Base-by-base conservation (phyloP, 2,113 vertebrate species). In the Dinomys branickii region DNA sequence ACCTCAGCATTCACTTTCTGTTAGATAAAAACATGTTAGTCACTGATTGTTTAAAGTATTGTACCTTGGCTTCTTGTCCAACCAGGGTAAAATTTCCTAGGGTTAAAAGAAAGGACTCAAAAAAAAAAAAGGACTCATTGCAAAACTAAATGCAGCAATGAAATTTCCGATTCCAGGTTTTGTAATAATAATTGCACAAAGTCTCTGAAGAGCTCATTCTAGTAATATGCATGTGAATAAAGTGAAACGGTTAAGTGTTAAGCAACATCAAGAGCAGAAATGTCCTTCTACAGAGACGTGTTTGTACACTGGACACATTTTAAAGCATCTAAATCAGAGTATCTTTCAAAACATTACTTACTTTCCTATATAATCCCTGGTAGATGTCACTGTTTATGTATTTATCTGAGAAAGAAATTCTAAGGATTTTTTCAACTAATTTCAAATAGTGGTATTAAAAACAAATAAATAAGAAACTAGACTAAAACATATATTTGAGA, bases 1-100 rank as follows among this genome's bases (percentile, higher is more conserved):
- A 99, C 99, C 98, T 99, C 99, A 98, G 99, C 99, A 95, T 99
- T 99, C 77, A 99, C 98, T 59, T 99, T 99, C 99, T 99, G 98
- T 97, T 97, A 98, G 96, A 94, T 16, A 97, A 98, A 85, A 98
- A 96, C 67, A 97, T 81, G 98, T 58, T 73, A 85, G 75, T 96
- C 94, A 97, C 24, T 59, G n/a, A 88, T 58, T 94, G 41, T 86
- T 69, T 26, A 67, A 95, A 96, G 67, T 71, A 91, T 56, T 83
- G 5, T 33, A 58, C 20, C 41, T 63, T 84, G 20, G 44, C n/a
- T 94, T 84, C 93, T 86, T 93, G 35, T 26, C 88, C 44, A 95
- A 94, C 17, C 26, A 89, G 4, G 11, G 2, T 77, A 80, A 97
- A 83, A 95, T 73, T 88, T 84, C 78, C 92, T 89, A 93, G 78